Conservation (phyloP, 2,113 vertebrate genomes). For the Tupaia chinensis region DNA sequence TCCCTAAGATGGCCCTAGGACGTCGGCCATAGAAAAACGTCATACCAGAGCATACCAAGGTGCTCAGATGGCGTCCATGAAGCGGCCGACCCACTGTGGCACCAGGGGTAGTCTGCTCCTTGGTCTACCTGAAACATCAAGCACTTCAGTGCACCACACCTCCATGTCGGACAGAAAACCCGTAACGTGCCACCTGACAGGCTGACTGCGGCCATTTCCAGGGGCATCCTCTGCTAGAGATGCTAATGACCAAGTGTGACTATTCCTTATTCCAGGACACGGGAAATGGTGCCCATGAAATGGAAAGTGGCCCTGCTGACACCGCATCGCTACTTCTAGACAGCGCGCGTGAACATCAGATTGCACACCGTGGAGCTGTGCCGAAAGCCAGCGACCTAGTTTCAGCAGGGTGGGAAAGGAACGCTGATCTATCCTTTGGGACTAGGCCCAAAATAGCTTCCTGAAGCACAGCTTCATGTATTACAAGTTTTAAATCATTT, state of each 20-base stretch:
- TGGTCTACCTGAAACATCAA: constrained; percentile 66
- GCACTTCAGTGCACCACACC: constrained; percentile 63
- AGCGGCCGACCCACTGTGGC: not conserved
- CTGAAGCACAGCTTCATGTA: constrained; percentile 24
- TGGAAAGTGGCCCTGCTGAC: constrained; percentile 79
- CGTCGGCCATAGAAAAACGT: not conserved
- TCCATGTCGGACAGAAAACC: constrained; percentile 68
- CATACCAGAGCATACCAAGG: not conserved
- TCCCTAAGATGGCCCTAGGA: too few species aligned
- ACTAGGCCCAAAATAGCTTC: constrained; percentile 73
- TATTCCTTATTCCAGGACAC: constrained; percentile 85
- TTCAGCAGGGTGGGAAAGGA: constrained; percentile 76
- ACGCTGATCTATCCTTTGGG: constrained; percentile 78
- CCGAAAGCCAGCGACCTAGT: constrained; percentile 84
- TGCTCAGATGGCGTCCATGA: not conserved
- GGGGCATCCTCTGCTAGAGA: constrained; percentile 72
- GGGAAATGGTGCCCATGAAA: constrained; percentile 84
- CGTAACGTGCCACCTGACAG: constrained; percentile 55
- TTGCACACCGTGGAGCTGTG: constrained; percentile 76
- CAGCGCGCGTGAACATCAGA: constrained; percentile 79
- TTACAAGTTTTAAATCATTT: constrained; percentile 53
- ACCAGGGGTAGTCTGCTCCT: constrained; percentile 2
- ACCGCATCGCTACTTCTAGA: constrained; percentile 82
- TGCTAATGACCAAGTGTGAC: constrained; percentile 75
- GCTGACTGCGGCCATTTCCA: constrained; percentile 78